Evolutionary conservation across 2,797 vertebrate species (phyloP), one percentile per base, ranked within the genome.

Genomic region (Leptatherina wallacei): DNA sequence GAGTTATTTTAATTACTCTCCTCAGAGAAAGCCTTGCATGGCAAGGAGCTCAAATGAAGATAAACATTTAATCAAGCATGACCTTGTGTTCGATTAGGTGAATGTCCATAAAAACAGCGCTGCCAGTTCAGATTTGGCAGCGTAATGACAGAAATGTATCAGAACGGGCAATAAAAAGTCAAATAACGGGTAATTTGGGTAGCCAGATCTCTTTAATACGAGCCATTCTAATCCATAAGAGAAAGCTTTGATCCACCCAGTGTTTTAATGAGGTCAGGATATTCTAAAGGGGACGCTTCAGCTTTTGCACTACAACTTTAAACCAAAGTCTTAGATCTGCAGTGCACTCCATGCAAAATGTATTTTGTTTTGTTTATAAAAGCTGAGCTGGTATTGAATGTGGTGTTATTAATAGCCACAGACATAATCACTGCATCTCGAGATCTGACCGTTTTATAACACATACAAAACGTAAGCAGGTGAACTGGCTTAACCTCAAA

Each of bases 1-100:
- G 87, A 92, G 88, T 91, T 82, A 85, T 94, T 93, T 94, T 95
- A 95, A 95, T 95, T 94, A 93, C 89, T 88, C 91, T 85, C 89
- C 69, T 73, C 84, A 85, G 83, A 94, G 87, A 87, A 80, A 83
- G 55, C 73, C 62, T 65, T 52, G 85, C 79, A 81, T 69, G 81
- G 90, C 80, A 80, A 90, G 80, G 71, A 90, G 86, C 91, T 91
- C 82, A 89, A 92, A 93, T 89, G 82, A 89, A 90, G 88, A 93
- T 87, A 94, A 94, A 93, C 91, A 92, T 93, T 94, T 93, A 92
- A 94, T 93, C 91, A 94, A 89, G 82, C 76, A 29, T 85, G 90
- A 90, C 89, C 88, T 88, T 85, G 90, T 51, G 85, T 92, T 93
- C 82, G 75, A 92, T 92, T 85, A 86, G 83, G 74, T 67, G 68